phyloP scores from a whole-genome alignment of 2,797 vertebrate genomes.

The Mastacembelus armatus region DNA sequence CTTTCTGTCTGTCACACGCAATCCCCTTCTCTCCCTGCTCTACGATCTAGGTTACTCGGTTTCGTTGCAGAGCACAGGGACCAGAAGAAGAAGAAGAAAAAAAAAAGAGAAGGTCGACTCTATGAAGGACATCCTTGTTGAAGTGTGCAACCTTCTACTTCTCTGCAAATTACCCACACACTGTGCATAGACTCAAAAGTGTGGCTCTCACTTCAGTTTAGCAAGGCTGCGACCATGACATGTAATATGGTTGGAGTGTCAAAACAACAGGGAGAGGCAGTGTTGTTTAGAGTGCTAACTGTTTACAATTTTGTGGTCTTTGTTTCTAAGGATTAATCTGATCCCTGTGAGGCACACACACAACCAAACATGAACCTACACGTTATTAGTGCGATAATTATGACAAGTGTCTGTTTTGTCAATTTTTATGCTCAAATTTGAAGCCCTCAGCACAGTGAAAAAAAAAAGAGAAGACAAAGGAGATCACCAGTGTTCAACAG shows the following conservation, averaged over 20 bases:
- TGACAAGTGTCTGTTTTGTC: neutral
- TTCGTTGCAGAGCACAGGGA: slow-evolving; percentile 84
- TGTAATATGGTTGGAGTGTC: slow-evolving; percentile 39
- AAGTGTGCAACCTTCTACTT: slow-evolving; percentile 80
- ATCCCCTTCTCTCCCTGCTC: slow-evolving; percentile 57
- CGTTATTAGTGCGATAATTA: neutral
- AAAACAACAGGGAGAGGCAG: slow-evolving; percentile 31
- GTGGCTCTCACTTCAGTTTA: slow-evolving; percentile 57
- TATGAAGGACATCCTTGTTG: slow-evolving; percentile 86
- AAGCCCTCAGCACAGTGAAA: neutral
- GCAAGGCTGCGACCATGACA: slow-evolving; percentile 53
- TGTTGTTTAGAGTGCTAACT: neutral
- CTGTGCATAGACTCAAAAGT: slow-evolving; percentile 57
- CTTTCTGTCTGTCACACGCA: slow-evolving; percentile 35
- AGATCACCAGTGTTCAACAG: neutral
- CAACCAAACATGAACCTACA: neutral
- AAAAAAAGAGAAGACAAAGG: neutral
- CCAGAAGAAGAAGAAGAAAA: slow-evolving; percentile 54
- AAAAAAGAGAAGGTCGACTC: slow-evolving; percentile 81
- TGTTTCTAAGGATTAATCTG: neutral
- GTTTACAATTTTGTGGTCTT: neutral
- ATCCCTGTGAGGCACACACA: neutral
- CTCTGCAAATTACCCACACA: slow-evolving; percentile 69
- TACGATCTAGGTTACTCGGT: slow-evolving; percentile 87
- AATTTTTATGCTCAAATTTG: slow-evolving; percentile 1